Evolutionary conservation across 2,888 invertebrate genomes (phyloP), one percentile per base, ranked within the genome.

Genomic region (Tinea semifulvella): DNA sequence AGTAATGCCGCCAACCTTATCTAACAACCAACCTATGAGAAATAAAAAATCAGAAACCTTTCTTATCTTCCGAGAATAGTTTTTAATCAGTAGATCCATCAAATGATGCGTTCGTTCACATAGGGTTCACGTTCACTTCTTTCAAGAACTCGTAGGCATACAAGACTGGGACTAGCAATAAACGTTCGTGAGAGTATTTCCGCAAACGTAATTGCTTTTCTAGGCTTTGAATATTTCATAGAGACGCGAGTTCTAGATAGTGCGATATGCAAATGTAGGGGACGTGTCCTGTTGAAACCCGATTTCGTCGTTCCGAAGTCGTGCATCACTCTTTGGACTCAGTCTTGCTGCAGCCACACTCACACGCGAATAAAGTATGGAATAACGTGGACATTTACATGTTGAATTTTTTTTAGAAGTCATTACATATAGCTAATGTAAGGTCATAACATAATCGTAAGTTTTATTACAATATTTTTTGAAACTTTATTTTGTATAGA

Each of bases 151-250:
- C 60, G 56, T 58, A 45, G 17, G 58, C 65, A 60, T 61, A 58
- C 58, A 57, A 22, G 38, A 42, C 42, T 16, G 17, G 18, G 28
- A 13, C 26, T 42, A 61, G 63, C 63, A 67, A 68, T 72, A 69
- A 68, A 65, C 60, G 57, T 55, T 61, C 70, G 70, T 73, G 74
- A 68, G 61, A 66, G 68, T 61, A 72, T 68, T 68, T 62, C 66
- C 60, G 65, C 57, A 60, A 56, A 60, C 64, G 64, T 74, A 74
- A 76, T 74, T 71, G 70, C 70, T 63, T 72, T 65, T 65, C 71
- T 71, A 70, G 66, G 68, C 75, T 58, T 61, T 63, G 61, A 64
- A 68, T 63, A 61, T 65, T 63, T 59, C 54, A 65, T 61, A 58
- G 57, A 52, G 56, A 28, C 54, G 53, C 51, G 51, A n/a, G 53